Base-by-base conservation (phyloP, 2,113 vertebrate genomes). In the Agelaius phoeniceus region DNA sequence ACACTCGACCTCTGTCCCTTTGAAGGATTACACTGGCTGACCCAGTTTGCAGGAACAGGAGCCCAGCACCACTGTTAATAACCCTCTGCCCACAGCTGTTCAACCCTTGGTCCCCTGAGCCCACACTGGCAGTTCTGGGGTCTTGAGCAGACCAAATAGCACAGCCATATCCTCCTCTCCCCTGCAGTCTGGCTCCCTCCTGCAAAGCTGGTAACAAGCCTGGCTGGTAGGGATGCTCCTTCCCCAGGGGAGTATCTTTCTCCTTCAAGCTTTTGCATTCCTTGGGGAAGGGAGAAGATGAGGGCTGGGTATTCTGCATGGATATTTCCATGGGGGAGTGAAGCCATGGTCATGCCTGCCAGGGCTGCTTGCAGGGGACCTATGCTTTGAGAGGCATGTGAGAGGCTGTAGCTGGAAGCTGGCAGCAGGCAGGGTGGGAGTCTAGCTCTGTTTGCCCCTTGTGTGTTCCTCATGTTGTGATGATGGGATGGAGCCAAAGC, bases 21-120 rank as follows among this genome's bases (percentile, higher is more conserved):
- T 43, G 91, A 58, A 95, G 82, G 87, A 95, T 93, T 95, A 73
- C 85, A 62, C 67, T 4, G 59, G 51, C 62, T 95, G 95, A 96
- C 95, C 93, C 95, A 87, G 84, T 97, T 95, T 94, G 69, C 69
- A 84, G 79, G 85, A 85, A 46, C 0, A 1, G 75, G 76, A 94
- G 84, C 87, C 44, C 61, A 43, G 84, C 30, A 31, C 84, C 13
- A 8, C 76, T 74, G 71, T 39, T 84, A 15, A 76, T 68, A 89
- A 87, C 79, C 71, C 71, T 62, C 37, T 84, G 49, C 69, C 74
- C 19, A n/a, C 55, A 87, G 77, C 72, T 85, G 48, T 91, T 87
- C 92, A 91, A 81, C 46, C 22, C 10, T 67, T 9, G 30, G 57
- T 92, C 46, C 79, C 46, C 58, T 1, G 43, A 73, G 72, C 46